Base-by-base conservation (phyloP, 2,888 invertebrate genomes). In the Aricia artaxerxes region DNA sequence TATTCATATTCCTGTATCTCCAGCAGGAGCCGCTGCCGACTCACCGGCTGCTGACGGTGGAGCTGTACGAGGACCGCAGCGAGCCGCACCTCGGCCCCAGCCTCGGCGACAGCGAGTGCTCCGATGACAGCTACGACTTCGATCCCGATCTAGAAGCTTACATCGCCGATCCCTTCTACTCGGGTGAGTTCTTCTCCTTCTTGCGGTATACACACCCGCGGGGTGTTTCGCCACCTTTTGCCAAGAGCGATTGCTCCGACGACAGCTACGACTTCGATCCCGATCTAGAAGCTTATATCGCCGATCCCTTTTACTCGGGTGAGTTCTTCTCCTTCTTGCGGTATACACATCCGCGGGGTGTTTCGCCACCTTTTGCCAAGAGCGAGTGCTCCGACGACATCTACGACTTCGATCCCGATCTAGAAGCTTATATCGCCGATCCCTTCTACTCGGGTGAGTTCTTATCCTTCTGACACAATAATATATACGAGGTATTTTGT, bases 51-150 rank as follows among this genome's bases (percentile, higher is more conserved):
- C 83, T 93, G 69, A 84, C 82, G 0, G 85, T 93, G 80, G 86
- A 92, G 85, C 78, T 86, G 38, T 64, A 82, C 1, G 89, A 90
- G 1, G 92, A 93, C 85, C 89, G 87, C 80, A 88, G 92, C 86
- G 88, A 91, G 82, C 90, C 89, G 1, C 88, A 91, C 82, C 87
- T 92, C 72, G 87, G 92, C 69, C 91, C 92, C 0, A 92, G 92
- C 85, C 92, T 91, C 83, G 93, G 92, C 80, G 93, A 93, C 80
- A 85, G 84, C 64, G 85, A 89, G 53, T 89, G 87, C 84, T 91
- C 91, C 7, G 92, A 92, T 60, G 91, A 88, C 80, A 91, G 91
- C 4, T 85, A 89, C 78, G 90, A 91, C 64, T n/a, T n/a, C n/a
- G n/a, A n/a, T 6, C 89, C 89, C 82, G 91, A 92, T 57, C 87